These are phyloP conservation scores for Melanerpes formicivorus DNA, from an alignment of 2,113 vertebrate species.

Conservation along the genomic window DNA sequence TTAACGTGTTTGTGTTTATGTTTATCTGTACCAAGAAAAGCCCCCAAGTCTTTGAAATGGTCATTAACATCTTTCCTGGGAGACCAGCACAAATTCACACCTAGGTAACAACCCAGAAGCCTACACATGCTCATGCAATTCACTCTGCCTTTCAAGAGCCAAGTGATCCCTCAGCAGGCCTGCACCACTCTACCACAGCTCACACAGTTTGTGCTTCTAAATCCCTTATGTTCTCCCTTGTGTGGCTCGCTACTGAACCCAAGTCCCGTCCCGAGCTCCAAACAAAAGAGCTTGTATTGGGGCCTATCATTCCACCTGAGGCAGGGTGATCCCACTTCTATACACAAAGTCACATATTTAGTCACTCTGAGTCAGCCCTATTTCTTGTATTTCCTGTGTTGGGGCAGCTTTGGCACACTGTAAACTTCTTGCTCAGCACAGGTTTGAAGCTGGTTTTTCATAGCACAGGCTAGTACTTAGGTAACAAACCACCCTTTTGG, in stretches of 20 bases:
- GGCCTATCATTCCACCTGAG: background rate
- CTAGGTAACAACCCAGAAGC: background rate
- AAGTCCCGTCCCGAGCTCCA: accelerated
- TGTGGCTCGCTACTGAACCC: background rate
- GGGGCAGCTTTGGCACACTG: background rate
- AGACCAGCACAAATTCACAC: constrained; percentile 1
- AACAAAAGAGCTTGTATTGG: background rate
- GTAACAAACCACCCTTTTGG: background rate
- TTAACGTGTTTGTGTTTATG: background rate
- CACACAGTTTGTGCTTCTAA: background rate
- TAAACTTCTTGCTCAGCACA: background rate
- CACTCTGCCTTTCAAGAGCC: background rate
- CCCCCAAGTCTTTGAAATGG: background rate
- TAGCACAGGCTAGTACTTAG: background rate
- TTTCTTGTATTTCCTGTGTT: background rate
- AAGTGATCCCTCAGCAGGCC: background rate
- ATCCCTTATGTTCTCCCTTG: background rate
- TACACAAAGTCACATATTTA: background rate
- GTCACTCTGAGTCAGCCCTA: background rate
- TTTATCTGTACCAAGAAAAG: background rate
- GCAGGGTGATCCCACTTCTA: background rate
- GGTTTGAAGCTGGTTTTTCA: background rate
- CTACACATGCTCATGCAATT: background rate
- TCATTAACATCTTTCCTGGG: constrained; percentile 26
- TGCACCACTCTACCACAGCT: background rate